phyloP scores from a whole-genome alignment of 2,113 vertebrate genomes.

The Crocuta crocuta region DNA sequence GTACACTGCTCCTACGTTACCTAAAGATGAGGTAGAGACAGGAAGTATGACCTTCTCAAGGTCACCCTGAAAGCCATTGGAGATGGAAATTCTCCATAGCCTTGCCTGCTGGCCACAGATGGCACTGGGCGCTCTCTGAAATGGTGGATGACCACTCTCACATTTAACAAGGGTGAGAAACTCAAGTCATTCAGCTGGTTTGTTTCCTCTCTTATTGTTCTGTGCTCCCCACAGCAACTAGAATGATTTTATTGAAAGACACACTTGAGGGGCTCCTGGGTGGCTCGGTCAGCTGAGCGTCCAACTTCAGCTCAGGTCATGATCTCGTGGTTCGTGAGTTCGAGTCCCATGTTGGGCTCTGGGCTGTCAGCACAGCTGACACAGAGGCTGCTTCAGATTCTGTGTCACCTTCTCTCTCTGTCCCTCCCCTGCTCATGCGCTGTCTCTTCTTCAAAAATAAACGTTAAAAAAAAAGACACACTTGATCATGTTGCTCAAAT shows the following conservation, averaged over 20 bases:
- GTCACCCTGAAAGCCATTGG: neutral
- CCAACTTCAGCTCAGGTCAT: too few species aligned
- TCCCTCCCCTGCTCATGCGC: too few species aligned
- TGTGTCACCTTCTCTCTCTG: too few species aligned
- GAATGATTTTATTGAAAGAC: neutral
- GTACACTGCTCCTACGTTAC: neutral
- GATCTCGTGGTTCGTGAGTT: too few species aligned
- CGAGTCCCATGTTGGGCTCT: too few species aligned
- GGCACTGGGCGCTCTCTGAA: neutral
- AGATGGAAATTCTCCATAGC: neutral
- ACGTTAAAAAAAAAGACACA: neutral
- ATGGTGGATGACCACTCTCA: neutral
- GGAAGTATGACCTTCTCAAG: neutral
- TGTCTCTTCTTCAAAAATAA: too few species aligned
- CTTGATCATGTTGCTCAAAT: neutral
- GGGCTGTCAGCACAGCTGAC: too few species aligned
- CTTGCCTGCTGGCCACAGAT: neutral
- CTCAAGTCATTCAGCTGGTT: neutral
- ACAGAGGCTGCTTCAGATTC: too few species aligned
- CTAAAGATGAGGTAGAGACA: neutral
- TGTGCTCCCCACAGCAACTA: neutral
- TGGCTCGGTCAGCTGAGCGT: too few species aligned
- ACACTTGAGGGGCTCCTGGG: neutral
- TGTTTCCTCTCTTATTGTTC: neutral
- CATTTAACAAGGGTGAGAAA: neutral